Percentiles rank a stretch among this genome's conserved stretches.
phyloP scores from a whole-genome alignment of 2,797 vertebrate species.

The Sebastiscus albofasciatus region DNA sequence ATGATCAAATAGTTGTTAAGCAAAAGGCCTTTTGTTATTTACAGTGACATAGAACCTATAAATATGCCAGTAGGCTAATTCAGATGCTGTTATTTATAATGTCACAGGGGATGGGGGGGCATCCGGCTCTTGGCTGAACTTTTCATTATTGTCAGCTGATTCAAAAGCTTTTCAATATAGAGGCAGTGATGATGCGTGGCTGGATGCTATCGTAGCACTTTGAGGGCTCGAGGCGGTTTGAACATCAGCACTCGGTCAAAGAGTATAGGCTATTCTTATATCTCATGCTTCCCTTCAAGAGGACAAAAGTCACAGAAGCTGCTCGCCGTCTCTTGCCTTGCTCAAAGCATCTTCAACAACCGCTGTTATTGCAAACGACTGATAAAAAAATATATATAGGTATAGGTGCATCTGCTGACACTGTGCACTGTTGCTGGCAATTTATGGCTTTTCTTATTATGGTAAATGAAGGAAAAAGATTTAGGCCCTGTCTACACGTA shows the following conservation, averaged over 20 bases:
- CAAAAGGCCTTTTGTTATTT: not conserved
- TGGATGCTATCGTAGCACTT: not conserved
- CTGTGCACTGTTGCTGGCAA: not conserved
- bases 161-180: slow-evolving; percentile 20
- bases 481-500: not conserved
- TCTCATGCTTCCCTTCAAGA: slow-evolving; percentile 13
- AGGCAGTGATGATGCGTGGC: not conserved
- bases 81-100: slow-evolving; percentile 8
- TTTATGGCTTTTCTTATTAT: not conserved
- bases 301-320: slow-evolving; percentile 19
- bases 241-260: not conserved
- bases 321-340: too few species aligned
- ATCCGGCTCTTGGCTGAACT: not conserved
- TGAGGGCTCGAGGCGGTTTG: slow-evolving; percentile 12
- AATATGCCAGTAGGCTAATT: slow-evolving; percentile 21
- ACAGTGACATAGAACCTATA: not conserved
- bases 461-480: not conserved
- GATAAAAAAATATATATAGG: too few species aligned
- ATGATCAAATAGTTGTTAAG: not conserved
- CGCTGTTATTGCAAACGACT: too few species aligned
- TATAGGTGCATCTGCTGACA: too few species aligned
- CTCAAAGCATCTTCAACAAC: too few species aligned
- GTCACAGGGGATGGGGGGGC: not conserved
- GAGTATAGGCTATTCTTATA: not conserved
- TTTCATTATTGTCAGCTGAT: slow-evolving; percentile 30